Evolutionary conservation across 1,140 invertebrate genomes (phyloP).

Genomic region (Laodelphax striatellus): DNA sequence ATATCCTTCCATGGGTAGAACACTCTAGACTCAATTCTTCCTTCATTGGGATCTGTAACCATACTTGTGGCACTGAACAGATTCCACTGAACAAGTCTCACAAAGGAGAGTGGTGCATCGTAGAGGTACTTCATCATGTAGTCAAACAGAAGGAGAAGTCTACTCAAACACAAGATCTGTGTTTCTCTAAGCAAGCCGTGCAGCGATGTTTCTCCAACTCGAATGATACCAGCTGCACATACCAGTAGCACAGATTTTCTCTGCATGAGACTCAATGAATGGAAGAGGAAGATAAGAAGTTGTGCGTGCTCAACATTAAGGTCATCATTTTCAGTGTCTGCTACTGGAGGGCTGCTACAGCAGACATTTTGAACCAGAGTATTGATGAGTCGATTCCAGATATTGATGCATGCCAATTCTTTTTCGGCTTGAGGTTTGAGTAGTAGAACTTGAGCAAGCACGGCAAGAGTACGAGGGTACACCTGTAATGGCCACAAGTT

Average conservation of each 20-base stretch:
- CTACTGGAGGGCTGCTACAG: slow-evolving; percentile 36
- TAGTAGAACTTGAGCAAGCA: slow-evolving; percentile 66
- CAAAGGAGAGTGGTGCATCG: slow-evolving; percentile 62
- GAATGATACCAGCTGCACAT: slow-evolving; percentile 54
- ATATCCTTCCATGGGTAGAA: slow-evolving; percentile 60
- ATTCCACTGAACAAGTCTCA: slow-evolving; percentile 79
- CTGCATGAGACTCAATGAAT: slow-evolving; percentile 88
- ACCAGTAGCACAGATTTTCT: slow-evolving; percentile 87
- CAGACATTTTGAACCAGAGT: slow-evolving; percentile 74
- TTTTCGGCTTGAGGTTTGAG: slow-evolving; percentile 73
- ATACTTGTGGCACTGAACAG: slow-evolving; percentile 56
- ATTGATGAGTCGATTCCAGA: slow-evolving; percentile 80
- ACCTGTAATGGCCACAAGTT: slow-evolving; percentile 68
- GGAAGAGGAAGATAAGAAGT: slow-evolving; percentile 84
- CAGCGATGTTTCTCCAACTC: slow-evolving; percentile 35
- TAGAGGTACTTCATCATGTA: slow-evolving; percentile 93
- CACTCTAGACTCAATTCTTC: slow-evolving; percentile 38
- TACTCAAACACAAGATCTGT: slow-evolving; percentile 68
- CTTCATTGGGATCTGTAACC: slow-evolving; percentile 31
- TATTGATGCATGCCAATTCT: slow-evolving; percentile 75
- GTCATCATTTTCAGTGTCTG: slow-evolving; percentile 62
- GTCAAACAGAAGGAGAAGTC: slow-evolving; percentile 81
- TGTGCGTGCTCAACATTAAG: slow-evolving; percentile 94
- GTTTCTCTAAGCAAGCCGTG: slow-evolving; percentile 39
- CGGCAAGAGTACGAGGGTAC: slow-evolving; percentile 71